Evolutionary conservation across 2,797 vertebrate species (phyloP).

Genomic region (Leucoraja ocellata): DNA sequence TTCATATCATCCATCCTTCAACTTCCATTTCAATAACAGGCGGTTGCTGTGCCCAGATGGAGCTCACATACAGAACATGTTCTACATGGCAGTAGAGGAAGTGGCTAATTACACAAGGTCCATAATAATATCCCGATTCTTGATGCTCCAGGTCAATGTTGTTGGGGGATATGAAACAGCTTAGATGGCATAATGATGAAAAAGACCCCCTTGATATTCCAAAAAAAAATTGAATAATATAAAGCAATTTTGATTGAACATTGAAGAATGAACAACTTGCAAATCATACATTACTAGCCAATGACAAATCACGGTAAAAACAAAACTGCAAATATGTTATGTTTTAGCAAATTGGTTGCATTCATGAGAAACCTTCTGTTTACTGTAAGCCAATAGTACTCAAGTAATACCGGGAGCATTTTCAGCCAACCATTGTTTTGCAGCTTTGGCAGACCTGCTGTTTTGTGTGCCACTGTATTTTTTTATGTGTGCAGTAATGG

Average conservation of each 20-base stretch:
- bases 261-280: neutral
- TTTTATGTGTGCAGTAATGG: neutral
- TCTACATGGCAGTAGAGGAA: neutral
- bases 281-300: neutral
- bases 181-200: neutral
- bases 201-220: neutral
- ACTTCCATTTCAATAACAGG: neutral
- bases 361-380: neutral
- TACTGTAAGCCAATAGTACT: neutral
- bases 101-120: neutral
- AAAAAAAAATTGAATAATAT: neutral
- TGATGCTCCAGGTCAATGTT: neutral
- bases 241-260: neutral
- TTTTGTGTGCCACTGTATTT: neutral
- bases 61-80: neutral
- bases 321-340: too few relatives aligned
- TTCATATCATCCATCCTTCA: neutral
- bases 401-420: neutral
- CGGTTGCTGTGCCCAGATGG: neutral
- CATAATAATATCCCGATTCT: neutral
- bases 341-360: too few relatives aligned
- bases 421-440: neutral
- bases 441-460: neutral
- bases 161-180: neutral
- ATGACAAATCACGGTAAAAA: too few relatives aligned